Conservation (phyloP, 2,113 vertebrate genomes). For the Mobula birostris region DNA sequence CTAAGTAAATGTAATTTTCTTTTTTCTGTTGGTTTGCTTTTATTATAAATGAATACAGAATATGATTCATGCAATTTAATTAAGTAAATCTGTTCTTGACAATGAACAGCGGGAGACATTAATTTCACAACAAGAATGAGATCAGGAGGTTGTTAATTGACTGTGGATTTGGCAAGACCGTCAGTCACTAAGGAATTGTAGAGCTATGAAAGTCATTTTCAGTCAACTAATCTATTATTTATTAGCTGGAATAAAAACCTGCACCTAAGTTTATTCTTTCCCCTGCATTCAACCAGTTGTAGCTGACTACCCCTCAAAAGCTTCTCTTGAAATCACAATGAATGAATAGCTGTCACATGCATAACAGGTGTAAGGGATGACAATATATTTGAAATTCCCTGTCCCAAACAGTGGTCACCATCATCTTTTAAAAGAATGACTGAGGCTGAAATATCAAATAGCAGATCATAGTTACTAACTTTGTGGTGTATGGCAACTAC, state of each 20-base stretch:
- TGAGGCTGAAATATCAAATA: neutral
- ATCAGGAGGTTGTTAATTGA: slow-evolving; percentile 1
- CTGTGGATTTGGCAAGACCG: neutral
- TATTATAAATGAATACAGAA: slow-evolving; percentile 1
- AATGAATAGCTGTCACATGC: neutral
- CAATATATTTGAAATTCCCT: neutral
- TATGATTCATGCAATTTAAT: neutral
- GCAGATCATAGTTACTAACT: too few relatives aligned
- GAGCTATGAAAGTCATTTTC: neutral
- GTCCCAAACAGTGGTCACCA: neutral
- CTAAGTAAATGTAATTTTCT: neutral
- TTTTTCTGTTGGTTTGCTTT: slow-evolving; percentile 15
- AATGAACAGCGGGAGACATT: neutral
- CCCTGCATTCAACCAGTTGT: neutral
- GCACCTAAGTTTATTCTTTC: neutral
- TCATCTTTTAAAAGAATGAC: neutral
- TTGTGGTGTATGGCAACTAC: neutral
- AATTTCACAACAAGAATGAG: slow-evolving; percentile 22
- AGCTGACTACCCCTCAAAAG: neutral
- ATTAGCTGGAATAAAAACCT: neutral
- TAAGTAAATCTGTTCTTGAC: neutral
- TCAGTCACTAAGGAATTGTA: neutral
- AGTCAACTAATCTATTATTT: slow-evolving; percentile 5
- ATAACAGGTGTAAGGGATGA: neutral
- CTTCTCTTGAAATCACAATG: neutral